phyloP scores from a whole-genome alignment of 2,888 invertebrate species.

The Eupithecia pulchellata region DNA sequence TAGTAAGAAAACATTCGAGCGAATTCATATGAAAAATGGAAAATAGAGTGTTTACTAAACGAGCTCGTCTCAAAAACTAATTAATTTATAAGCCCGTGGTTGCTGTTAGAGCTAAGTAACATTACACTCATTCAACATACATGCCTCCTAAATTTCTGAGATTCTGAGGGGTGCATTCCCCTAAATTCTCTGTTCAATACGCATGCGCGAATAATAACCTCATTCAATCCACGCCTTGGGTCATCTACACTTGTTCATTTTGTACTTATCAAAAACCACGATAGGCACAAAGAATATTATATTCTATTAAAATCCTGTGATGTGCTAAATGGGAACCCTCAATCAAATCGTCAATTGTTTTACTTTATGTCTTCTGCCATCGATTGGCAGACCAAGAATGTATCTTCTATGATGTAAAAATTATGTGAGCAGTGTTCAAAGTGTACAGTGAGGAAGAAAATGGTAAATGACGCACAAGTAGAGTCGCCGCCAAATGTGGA shows the following conservation, averaged over 20 bases:
- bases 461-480: constrained; percentile 82
- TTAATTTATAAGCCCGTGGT: neutral
- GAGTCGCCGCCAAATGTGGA: constrained; percentile 74
- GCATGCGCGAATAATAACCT: constrained; percentile 80
- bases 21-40: neutral
- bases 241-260: constrained; percentile 67
- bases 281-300: constrained; percentile 35
- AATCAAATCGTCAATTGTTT: constrained; percentile 20
- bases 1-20: neutral
- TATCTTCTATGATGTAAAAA: constrained; percentile 54
- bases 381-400: constrained; percentile 42
- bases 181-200: constrained; percentile 55
- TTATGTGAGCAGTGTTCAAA: constrained; percentile 65
- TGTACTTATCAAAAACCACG: constrained; percentile 49
- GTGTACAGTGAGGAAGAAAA: constrained; percentile 70
- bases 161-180: constrained; percentile 40
- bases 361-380: constrained; percentile 25
- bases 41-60: neutral
- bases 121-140: constrained; percentile 10
- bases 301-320: constrained; percentile 17
- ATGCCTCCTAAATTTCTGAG: constrained; percentile 8
- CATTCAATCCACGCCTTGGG: constrained; percentile 78
- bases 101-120: neutral
- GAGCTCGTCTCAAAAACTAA: neutral
- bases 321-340: constrained; percentile 42